These are phyloP conservation scores for Apis dorsata DNA, from an alignment of 1,140 invertebrate species.

Conservation along the genomic window DNA sequence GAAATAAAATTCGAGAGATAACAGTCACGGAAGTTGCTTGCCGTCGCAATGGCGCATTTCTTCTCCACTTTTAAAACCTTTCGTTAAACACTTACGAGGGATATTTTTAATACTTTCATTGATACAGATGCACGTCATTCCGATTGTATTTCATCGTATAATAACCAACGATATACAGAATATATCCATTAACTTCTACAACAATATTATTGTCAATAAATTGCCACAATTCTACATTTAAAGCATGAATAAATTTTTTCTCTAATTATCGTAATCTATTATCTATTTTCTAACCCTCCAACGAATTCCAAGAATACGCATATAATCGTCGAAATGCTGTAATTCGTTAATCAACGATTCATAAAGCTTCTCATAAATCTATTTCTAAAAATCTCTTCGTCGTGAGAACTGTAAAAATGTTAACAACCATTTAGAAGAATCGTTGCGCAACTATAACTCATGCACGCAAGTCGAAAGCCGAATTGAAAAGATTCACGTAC, in stretches of 20 bases:
- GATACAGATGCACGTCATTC: neutral
- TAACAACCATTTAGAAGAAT: neutral
- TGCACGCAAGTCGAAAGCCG: too few species aligned
- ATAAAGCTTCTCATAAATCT: neutral
- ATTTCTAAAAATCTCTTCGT: neutral
- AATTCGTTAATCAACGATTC: neutral
- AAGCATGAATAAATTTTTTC: neutral
- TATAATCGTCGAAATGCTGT: neutral
- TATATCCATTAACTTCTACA: too few species aligned
- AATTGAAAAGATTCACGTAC: neutral
- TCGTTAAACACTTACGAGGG: neutral
- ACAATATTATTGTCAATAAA: neutral
- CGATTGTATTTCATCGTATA: too few species aligned
- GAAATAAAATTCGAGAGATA: neutral
- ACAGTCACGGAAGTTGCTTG: slow-evolving; percentile 16
- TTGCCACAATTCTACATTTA: neutral
- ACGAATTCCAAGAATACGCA: neutral
- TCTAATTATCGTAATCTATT: neutral
- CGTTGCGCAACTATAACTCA: neutral
- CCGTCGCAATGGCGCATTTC: slow-evolving; percentile 67
- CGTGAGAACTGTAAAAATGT: neutral
- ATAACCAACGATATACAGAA: neutral
- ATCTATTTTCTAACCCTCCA: neutral
- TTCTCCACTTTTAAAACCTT: neutral
- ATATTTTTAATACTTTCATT: neutral